Conservation (phyloP, 1,140 invertebrate species). For the Heliconius congener region DNA sequence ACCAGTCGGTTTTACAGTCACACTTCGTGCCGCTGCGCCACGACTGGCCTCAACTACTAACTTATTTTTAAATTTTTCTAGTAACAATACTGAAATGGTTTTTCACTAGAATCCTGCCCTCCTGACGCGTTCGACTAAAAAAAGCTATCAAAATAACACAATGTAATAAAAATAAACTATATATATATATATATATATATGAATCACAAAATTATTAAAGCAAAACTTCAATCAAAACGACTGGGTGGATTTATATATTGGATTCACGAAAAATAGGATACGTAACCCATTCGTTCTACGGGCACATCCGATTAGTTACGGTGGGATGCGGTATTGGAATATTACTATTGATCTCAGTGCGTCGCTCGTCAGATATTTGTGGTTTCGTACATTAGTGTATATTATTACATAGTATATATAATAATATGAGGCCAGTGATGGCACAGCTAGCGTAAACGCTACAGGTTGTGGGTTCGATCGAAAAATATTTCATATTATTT, state of each 20-base stretch:
- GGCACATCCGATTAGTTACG: not conserved
- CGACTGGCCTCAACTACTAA: not conserved
- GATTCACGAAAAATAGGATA: constrained; percentile 5
- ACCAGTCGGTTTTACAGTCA: no score
- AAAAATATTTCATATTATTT: no score
- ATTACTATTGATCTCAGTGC: not conserved
- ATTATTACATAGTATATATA: no score
- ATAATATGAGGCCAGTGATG: no score
- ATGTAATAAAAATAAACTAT: not conserved
- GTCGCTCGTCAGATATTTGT: constrained; percentile 1
- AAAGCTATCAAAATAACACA: not conserved
- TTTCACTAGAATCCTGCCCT: no score
- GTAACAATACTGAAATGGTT: not conserved
- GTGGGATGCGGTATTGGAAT: not conserved
- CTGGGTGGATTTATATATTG: not conserved
- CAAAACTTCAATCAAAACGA: constrained; percentile 1
- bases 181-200: not conserved
- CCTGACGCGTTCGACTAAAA: not conserved
- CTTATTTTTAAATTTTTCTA: not conserved
- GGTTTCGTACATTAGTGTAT: not conserved
- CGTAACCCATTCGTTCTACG: constrained; percentile 2
- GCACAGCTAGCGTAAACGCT: no score
- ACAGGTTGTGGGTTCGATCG: no score
- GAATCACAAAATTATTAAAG: not conserved
- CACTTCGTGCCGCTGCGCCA: no score